Conservation (phyloP, 2,888 invertebrate genomes). For the Zhuqinia jingwanae region DNA sequence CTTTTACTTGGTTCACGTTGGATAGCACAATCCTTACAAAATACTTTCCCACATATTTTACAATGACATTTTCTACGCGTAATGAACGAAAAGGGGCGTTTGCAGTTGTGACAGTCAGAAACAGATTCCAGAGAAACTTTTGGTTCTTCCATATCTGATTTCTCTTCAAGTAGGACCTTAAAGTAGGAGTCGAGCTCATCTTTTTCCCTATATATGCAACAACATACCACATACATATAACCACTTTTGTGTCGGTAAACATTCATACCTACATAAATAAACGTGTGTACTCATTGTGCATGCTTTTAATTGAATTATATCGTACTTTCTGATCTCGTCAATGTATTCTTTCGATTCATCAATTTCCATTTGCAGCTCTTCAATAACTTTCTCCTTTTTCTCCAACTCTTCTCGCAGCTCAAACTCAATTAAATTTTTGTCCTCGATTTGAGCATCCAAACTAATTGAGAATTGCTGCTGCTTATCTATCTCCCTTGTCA, state of each 20-base stretch:
- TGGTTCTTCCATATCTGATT: constrained; percentile 59
- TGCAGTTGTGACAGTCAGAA: constrained; percentile 70
- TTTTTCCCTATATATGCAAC: constrained; percentile 73
- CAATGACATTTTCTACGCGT: constrained; percentile 74
- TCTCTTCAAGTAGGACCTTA: constrained; percentile 68
- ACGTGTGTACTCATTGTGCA: constrained; percentile 8
- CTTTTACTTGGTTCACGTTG: constrained; percentile 55
- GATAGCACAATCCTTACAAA: constrained; percentile 72
- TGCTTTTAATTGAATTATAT: background rate
- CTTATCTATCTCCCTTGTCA: constrained; percentile 62
- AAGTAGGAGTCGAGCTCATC: constrained; percentile 66
- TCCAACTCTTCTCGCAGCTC: constrained; percentile 72
- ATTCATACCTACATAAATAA: too few species aligned
- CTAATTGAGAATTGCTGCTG: constrained; percentile 60
- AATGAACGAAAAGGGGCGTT: constrained; percentile 70
- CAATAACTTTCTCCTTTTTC: constrained; percentile 71
- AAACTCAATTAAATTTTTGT: constrained; percentile 68
- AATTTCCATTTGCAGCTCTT: constrained; percentile 74
- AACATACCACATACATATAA: too few species aligned
- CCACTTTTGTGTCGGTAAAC: too few species aligned
- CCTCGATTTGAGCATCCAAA: constrained; percentile 71
- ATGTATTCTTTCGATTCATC: constrained; percentile 65
- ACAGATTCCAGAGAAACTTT: constrained; percentile 53
- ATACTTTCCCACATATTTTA: constrained; percentile 74
- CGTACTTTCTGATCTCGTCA: constrained; percentile 65